Evolutionary conservation across 2,797 vertebrate species (phyloP).

Genomic region (Tenualosa ilisha): DNA sequence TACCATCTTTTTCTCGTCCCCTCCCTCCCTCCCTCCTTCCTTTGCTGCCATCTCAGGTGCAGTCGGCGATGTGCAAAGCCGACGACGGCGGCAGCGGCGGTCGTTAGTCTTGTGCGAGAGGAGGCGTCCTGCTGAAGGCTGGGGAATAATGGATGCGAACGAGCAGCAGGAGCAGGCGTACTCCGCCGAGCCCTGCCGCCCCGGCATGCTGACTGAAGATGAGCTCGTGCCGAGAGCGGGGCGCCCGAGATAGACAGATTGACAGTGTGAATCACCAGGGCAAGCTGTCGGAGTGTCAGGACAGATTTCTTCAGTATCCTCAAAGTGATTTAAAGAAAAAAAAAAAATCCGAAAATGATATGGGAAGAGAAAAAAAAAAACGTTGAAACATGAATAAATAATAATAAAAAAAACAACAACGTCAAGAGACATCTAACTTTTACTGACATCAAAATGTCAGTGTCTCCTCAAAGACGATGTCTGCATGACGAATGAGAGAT

Average conservation of each 20-base stretch:
- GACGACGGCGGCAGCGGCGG: slow-evolving; percentile 15
- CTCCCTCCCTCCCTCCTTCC: slow-evolving; percentile 19
- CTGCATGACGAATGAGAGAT: neutral
- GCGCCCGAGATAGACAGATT: slow-evolving; percentile 56
- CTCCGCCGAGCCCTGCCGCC: slow-evolving; percentile 34
- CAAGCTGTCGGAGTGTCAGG: slow-evolving; percentile 55
- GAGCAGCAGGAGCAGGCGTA: slow-evolving; percentile 42
- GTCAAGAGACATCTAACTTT: slow-evolving; percentile 29
- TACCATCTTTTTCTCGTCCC: neutral
- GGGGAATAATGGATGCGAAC: slow-evolving; percentile 47
- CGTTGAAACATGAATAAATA: neutral
- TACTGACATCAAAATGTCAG: slow-evolving; percentile 46
- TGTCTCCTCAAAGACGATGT: slow-evolving; percentile 16
- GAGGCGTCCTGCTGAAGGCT: slow-evolving; percentile 50
- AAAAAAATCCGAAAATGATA: neutral
- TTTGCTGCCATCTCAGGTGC: neutral
- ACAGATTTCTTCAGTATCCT: slow-evolving; percentile 43
- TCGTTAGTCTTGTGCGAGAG: slow-evolving; percentile 44
- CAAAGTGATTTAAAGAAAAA: neutral
- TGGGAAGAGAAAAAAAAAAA: neutral
- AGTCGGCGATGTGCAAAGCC: slow-evolving; percentile 27
- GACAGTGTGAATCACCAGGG: slow-evolving; percentile 61
- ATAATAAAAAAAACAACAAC: slow-evolving; percentile 24
- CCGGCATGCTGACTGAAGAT: slow-evolving; percentile 37
- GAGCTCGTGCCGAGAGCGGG: slow-evolving; percentile 50